Percentiles rank a stretch among this genome's conserved stretches.
phyloP scores from a whole-genome alignment of 92 coral and sea anemone genomes.

The Palythoa heliodiscus region DNA sequence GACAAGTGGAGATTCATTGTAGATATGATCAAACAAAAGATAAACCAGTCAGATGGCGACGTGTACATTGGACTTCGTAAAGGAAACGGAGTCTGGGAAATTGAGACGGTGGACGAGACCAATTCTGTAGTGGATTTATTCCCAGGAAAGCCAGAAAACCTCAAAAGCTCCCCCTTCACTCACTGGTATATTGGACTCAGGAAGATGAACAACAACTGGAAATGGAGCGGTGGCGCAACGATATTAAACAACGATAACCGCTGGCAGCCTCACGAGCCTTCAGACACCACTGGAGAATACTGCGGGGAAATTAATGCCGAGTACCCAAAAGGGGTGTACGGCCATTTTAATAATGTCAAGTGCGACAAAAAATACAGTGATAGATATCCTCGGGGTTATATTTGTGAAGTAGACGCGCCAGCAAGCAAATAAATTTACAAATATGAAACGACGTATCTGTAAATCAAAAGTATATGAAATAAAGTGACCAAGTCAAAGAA shows the following conservation, averaged over 20 bases:
- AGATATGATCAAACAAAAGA: not conserved
- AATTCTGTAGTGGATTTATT: not conserved
- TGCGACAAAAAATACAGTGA: not conserved
- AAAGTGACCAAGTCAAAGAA: not conserved
- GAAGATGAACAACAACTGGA: not conserved
- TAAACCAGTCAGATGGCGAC: not conserved
- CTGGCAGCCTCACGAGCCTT: constrained; percentile 33
- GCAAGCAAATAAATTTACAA: not conserved
- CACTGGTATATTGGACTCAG: constrained; percentile 39
- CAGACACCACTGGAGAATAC: constrained; percentile 5
- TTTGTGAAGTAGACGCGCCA: constrained; percentile 4
- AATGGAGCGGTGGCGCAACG: not conserved
- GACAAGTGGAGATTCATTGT: constrained; percentile 3
- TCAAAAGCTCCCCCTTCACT: constrained; percentile 2
- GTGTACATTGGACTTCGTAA: constrained; percentile 23
- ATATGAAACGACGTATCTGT: not conserved
- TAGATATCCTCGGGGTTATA: constrained; percentile 15
- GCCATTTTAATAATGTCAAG: constrained; percentile 26
- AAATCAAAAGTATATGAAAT: not conserved
- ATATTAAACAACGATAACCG: not conserved
- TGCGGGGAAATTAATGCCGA: constrained; percentile 34
- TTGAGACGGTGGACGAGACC: constrained; percentile 1
- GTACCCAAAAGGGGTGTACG: constrained; percentile 19
- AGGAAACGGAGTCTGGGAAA: constrained; percentile 4
- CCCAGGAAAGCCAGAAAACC: not conserved